These are phyloP conservation scores for Lonchura striata DNA, from an alignment of 2,113 vertebrate species.

Conservation along the genomic window DNA sequence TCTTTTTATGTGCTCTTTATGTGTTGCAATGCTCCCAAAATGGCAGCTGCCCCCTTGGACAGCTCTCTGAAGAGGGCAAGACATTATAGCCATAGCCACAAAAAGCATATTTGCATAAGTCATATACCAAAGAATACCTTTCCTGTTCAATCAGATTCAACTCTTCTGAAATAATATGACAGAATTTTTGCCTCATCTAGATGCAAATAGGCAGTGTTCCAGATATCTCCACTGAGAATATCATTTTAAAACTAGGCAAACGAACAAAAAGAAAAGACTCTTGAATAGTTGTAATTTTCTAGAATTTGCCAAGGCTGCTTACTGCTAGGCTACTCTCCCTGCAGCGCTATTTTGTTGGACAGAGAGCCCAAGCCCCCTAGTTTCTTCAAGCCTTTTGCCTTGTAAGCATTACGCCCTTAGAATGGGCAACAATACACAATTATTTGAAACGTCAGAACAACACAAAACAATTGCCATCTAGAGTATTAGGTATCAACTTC, in stretches of 20 bases:
- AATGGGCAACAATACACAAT: constrained; percentile 5
- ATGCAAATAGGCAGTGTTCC: constrained; percentile 24
- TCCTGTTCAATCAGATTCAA: neutral
- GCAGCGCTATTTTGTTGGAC: constrained; percentile 24
- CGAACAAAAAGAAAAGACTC: constrained; percentile 18
- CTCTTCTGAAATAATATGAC: neutral
- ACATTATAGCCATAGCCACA: neutral
- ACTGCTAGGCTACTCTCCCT: constrained; percentile 19
- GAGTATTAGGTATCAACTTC: constrained; percentile 27
- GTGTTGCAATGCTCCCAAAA: neutral
- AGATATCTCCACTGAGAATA: constrained; percentile 30
- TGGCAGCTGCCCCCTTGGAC: neutral
- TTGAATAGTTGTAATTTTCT: constrained; percentile 30
- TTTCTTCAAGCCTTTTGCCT: constrained; percentile 12
- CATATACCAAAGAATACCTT: neutral
- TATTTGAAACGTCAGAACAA: constrained; percentile 20
- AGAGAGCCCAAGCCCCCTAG: neutral
- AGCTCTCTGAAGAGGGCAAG: neutral
- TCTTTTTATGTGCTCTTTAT: neutral
- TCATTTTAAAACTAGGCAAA: neutral
- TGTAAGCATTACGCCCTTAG: neutral
- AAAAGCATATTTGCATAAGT: neutral
- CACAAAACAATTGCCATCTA: neutral
- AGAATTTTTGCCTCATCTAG: constrained; percentile 22
- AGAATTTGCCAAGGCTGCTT: constrained; percentile 30